Evolutionary conservation across 2,888 invertebrate species (phyloP), one percentile per base, ranked within the genome.

Genomic region (Malachius bipustulatus): DNA sequence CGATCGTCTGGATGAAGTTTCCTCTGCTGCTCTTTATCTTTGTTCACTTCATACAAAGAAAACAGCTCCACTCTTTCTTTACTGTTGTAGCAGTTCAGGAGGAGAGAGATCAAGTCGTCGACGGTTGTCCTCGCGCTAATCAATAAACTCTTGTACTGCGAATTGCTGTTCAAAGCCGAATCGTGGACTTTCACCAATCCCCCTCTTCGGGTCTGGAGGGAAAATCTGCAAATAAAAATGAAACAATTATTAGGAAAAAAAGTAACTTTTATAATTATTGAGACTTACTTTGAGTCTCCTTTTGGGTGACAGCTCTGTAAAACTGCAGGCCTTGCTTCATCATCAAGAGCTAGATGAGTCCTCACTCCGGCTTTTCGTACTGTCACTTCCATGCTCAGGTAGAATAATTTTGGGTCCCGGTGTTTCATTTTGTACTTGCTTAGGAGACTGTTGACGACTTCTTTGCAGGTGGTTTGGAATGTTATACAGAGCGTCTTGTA

Each of bases 151-250:
- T 91, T 91, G 71, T 91, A 91, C 66, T 89, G 84, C 1, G 89
- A 90, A 57, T 85, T 85, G 35, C 84, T 80, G 75, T 88, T 88
- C 44, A 93, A 68, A 19, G 85, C 87, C 11, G 85, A 83, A 62
- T 93, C 93, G 69, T 89, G 84, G 37, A 94, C 82, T 64, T 89
- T 83, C 46, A 93, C 84, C 41, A 93, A 69, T n/a, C 89, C 89
- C 16, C 91, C 90, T 3, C 84, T 78, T 43, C 85, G 75, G 54
- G 85, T 82, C 64, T 89, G 83, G 37, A 94, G 71, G 34, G 84
- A 82, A 64, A 91, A 90, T 62, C 81, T 81, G 65, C 13, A 69
- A 69, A 35, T 10, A n/a, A 31, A 31, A 13, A 27, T 9, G 31
- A 19, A 6, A 19, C 6, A 8, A 19, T 8, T 6, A 19, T 19